Evolutionary conservation across 2,113 vertebrate species (phyloP).

Genomic region (Nycticebus coucang): DNA sequence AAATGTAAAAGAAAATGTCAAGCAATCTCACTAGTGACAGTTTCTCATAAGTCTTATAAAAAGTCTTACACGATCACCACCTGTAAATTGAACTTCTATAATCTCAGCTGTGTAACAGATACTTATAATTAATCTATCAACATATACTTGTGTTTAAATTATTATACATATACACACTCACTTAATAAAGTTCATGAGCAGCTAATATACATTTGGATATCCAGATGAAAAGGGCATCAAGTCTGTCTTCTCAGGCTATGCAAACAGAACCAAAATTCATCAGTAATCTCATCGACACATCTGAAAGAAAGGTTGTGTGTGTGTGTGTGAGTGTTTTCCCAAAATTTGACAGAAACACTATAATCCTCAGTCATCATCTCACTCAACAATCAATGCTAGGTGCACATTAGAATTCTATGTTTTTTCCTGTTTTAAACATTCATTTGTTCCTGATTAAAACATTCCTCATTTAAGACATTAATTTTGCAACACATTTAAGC

Average conservation of each 20-base stretch:
- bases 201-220: not conserved
- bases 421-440: not conserved
- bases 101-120: not conserved
- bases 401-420: not conserved
- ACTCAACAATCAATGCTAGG: not conserved
- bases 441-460: constrained; percentile 18
- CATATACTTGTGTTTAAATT: not conserved
- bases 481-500: not conserved
- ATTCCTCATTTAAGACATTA: not conserved
- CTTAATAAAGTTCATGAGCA: not conserved
- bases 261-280: not conserved
- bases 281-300: not conserved
- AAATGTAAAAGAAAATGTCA: constrained; percentile 20
- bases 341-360: not conserved
- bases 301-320: not conserved
- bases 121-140: not conserved
- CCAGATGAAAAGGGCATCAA: not conserved
- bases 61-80: not conserved
- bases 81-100: not conserved
- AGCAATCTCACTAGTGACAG: not conserved
- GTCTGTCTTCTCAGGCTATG: not conserved
- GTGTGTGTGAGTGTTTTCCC: not conserved
- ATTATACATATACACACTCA: not conserved
- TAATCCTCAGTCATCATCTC: not conserved
- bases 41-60: constrained; percentile 2